Evolutionary conservation across 2,797 vertebrate genomes (phyloP).

Genomic region (Microcaecilia unicolor): DNA sequence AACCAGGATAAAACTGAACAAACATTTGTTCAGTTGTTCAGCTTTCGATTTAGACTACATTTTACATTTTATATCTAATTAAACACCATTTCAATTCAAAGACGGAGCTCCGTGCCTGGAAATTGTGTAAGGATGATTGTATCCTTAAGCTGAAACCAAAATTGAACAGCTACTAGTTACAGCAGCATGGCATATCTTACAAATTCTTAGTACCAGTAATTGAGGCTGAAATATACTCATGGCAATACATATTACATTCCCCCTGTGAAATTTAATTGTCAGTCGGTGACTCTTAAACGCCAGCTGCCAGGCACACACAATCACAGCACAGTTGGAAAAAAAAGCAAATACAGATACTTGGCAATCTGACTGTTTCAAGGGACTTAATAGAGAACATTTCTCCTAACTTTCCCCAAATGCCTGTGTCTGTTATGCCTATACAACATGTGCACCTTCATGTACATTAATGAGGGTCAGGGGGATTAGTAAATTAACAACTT

Average conservation of each 20-base stretch:
- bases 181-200: conserved; percentile 25
- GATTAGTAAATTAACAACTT: too few relatives aligned
- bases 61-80: conserved; percentile 8
- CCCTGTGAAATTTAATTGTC: conserved; percentile 9
- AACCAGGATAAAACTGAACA: conserved; percentile 1
- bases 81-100: conserved; percentile 13
- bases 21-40: neutral
- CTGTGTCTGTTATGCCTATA: too few relatives aligned
- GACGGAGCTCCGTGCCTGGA: conserved; percentile 26
- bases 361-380: too few relatives aligned
- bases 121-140: conserved; percentile 13
- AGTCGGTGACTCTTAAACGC: conserved; percentile 4
- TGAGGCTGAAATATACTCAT: neutral
- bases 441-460: too few relatives aligned
- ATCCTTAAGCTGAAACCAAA: conserved; percentile 6
- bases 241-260: neutral
- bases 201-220: conserved; percentile 16
- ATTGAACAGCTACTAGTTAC: conserved; percentile 24
- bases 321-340: neutral
- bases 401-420: too few relatives aligned
- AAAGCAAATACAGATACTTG: too few relatives aligned
- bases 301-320: conserved; percentile 1
- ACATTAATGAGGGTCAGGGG: too few relatives aligned
- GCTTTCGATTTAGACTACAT: conserved; percentile 21
- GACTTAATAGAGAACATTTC: too few relatives aligned